Evolutionary conservation across 2,888 invertebrate genomes (phyloP), one percentile per base, ranked within the genome.

Genomic region (Euclidia mi): DNA sequence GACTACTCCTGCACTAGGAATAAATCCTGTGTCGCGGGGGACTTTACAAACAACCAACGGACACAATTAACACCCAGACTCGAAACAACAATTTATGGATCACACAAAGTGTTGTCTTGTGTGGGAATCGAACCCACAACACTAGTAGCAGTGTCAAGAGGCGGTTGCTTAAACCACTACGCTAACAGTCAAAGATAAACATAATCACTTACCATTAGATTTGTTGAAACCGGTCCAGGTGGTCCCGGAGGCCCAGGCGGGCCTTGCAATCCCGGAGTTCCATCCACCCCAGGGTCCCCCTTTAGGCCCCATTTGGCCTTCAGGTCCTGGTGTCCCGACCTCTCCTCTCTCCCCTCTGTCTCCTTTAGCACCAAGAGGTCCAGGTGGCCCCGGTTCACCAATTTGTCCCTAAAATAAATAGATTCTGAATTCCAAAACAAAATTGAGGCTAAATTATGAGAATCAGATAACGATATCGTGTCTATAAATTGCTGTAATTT

Each of bases 211-310:
- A 91, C 93, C 63, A 92, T 82, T 29, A 92, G 69, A 2, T 88
- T 80, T 43, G 88, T 78, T 1, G 86, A 65, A 1, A 76, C 73
- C 3, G 78, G 69, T 15, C 80, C 94, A 0, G 95, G 90, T 3
- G 96, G 95, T 32, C 97, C 96, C 51, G 97, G 96, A 53, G 96
- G 96, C 43, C 96, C 97, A 45, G 96, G 95, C 6, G 96, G 96
- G 25, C 97, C 97, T 64, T 94, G 92, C 20, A 95, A 89, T 2
- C 97, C 97, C 14, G 96, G 95, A 43, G 95, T 86, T 0, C 97
- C 97, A 79, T 97, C 97, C 41, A 95, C 89, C 15, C 97, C 97
- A 45, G 96, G 95, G 66, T 97, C 97, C 15, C n/a, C 98, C 98
- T 91, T 97, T 97, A 28, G 95, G 95, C 15, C 98, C 98, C 75